A percentile compares a stretch with the other conserved stretches of the same genome.
Evolutionary conservation across 2,888 invertebrate genomes (phyloP).

Genomic region (Drosophila dives): DNA sequence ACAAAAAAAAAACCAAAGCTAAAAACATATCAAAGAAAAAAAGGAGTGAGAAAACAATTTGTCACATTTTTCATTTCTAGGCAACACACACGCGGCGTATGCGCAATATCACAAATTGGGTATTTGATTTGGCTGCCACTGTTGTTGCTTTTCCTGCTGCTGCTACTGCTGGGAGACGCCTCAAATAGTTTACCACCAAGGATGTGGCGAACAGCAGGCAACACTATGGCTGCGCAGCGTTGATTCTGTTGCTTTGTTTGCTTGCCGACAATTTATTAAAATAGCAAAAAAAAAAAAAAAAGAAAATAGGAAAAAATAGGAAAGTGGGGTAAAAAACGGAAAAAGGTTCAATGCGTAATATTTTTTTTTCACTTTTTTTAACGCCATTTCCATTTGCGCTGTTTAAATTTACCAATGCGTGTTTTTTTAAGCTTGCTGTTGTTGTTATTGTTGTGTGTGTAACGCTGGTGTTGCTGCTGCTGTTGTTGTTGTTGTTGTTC

Average conservation of each 20-base stretch:
- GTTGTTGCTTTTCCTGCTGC: constrained; percentile 61
- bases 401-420: constrained; percentile 71
- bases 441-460: constrained; percentile 13
- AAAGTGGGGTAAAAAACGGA: constrained; percentile 8
- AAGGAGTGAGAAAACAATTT: constrained; percentile 1
- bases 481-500: constrained; percentile 24
- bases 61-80: constrained; percentile 5
- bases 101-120: constrained; percentile 76
- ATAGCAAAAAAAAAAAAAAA: constrained; percentile 1
- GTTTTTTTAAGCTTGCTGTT: constrained; percentile 24
- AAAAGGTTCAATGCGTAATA: constrained; percentile 71
- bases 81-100: constrained; percentile 60
- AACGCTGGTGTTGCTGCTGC: constrained; percentile 11
- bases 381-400: constrained; percentile 75
- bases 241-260: constrained; percentile 25
- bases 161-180: constrained; percentile 24
- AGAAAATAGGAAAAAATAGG: not conserved
- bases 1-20: not conserved
- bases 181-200: constrained; percentile 55
- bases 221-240: constrained; percentile 13
- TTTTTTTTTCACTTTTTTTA: constrained; percentile 46
- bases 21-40: not conserved
- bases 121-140: constrained; percentile 74
- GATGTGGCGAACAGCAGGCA: constrained; percentile 15
- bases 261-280: constrained; percentile 3